Evolutionary conservation across 92 coral and sea anemone genomes (phyloP).

Genomic region (Paragorgia papillata): DNA sequence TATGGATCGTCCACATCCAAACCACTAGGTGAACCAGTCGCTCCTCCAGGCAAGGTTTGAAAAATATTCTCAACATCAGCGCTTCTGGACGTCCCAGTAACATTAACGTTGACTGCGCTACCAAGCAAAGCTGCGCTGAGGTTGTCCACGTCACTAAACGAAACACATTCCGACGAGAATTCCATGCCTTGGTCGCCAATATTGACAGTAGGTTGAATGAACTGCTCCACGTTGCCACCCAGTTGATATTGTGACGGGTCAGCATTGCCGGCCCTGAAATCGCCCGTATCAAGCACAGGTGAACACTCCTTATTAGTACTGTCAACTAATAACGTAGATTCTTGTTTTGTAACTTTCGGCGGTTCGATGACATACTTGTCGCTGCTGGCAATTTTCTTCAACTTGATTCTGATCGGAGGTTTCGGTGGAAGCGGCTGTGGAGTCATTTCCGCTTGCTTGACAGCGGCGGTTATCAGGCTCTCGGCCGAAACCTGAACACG

Average conservation of each 20-base stretch:
- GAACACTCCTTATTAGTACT: neutral
- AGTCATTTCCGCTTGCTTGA: slow-evolving; percentile 64
- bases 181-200: slow-evolving; percentile 17
- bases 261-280: neutral
- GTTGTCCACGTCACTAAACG: slow-evolving; percentile 17
- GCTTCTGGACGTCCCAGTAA: slow-evolving; percentile 26
- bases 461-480: slow-evolving; percentile 17
- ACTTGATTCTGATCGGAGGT: slow-evolving; percentile 77
- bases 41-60: slow-evolving; percentile 90
- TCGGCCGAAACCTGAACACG: slow-evolving; percentile 54
- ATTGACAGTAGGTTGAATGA: neutral
- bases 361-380: slow-evolving; percentile 93
- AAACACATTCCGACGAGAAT: slow-evolving; percentile 1
- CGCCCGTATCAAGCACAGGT: neutral
- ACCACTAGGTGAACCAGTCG: slow-evolving; percentile 79
- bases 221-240: neutral
- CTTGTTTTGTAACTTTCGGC: slow-evolving; percentile 11
- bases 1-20: slow-evolving; percentile 57
- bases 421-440: slow-evolving; percentile 85
- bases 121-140: slow-evolving; percentile 10
- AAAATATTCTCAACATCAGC: slow-evolving; percentile 89
- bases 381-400: slow-evolving; percentile 72
- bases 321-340: neutral
- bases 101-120: neutral
- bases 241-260: neutral